phyloP scores from a whole-genome alignment of 2,888 invertebrate genomes.

The Cheilosia impressa region DNA sequence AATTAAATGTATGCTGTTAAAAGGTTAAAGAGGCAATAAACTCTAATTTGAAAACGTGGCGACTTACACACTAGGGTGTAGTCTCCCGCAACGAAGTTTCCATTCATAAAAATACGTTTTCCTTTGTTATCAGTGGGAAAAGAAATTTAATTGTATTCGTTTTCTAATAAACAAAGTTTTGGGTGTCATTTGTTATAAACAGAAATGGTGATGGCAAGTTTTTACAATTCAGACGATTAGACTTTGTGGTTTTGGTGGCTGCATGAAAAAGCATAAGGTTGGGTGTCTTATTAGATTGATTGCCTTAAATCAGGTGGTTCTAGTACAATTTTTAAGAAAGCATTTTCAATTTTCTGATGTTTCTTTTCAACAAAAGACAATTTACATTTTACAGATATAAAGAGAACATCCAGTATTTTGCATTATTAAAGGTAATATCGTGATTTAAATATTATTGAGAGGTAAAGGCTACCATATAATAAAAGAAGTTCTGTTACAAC shows the following conservation, averaged over 20 bases:
- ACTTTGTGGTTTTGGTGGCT: neutral
- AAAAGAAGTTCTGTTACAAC: no score
- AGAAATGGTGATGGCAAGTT: slow-evolving; percentile 1
- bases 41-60: slow-evolving; percentile 6
- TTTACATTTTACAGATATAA: no score
- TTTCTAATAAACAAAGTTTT: slow-evolving; percentile 37
- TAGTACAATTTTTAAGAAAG: no score
- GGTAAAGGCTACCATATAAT: no score
- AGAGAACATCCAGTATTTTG: no score
- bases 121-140: slow-evolving; percentile 34
- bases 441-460: no score
- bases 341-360: no score
- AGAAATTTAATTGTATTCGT: slow-evolving; percentile 19
- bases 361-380: no score
- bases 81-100: slow-evolving; percentile 45
- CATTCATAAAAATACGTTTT: slow-evolving; percentile 47
- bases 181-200: neutral
- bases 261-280: neutral
- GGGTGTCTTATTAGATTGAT: no score
- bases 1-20: slow-evolving; percentile 1
- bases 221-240: neutral
- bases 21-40: slow-evolving; percentile 9
- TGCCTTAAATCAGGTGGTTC: no score
- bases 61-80: slow-evolving; percentile 5
- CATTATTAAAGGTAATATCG: no score